Evolutionary conservation across 2,113 vertebrate species (phyloP).

Genomic region (Ammodytes dubius): DNA sequence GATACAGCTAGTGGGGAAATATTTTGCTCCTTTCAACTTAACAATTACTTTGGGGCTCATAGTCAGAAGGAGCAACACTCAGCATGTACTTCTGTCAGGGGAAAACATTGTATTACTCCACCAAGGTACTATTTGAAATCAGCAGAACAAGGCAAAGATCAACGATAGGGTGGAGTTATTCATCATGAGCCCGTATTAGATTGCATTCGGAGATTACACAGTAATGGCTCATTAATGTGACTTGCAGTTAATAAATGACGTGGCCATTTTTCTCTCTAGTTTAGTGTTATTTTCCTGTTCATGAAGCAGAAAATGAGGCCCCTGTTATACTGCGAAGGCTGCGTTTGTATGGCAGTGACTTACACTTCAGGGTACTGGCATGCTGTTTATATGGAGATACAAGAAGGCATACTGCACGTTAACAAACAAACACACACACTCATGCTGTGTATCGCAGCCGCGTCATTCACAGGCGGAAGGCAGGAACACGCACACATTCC

Average conservation of each 20-base stretch:
- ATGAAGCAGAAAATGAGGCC: conserved; percentile 77
- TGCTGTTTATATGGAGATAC: conserved; percentile 74
- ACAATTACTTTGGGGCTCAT: conserved; percentile 45
- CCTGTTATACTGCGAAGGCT: conserved; percentile 64
- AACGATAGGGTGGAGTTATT: conserved; percentile 51
- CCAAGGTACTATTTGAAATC: conserved; percentile 30
- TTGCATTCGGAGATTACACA: conserved; percentile 69
- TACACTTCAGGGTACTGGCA: conserved; percentile 71
- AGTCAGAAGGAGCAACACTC: conserved; percentile 37
- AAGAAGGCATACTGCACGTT: conserved; percentile 46
- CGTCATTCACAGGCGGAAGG: conserved; percentile 57
- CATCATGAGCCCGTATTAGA: conserved; percentile 70
- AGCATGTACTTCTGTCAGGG: conserved; percentile 35
- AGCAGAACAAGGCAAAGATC: conserved; percentile 70
- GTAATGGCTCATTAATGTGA: conserved; percentile 76
- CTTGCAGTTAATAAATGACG: conserved; percentile 74
- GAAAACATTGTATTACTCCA: conserved; percentile 34
- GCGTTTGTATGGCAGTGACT: conserved; percentile 57
- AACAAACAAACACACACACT: conserved; percentile 70
- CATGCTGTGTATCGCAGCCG: conserved; percentile 33
- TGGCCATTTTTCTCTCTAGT: conserved; percentile 59
- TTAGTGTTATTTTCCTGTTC: conserved; percentile 72
- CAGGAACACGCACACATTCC: conserved; percentile 72
- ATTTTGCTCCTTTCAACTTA: conserved; percentile 45
- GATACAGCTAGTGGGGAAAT: conserved; percentile 64